Evolutionary conservation across 2,113 vertebrate species (phyloP).

Genomic region (Colinus virginianus): DNA sequence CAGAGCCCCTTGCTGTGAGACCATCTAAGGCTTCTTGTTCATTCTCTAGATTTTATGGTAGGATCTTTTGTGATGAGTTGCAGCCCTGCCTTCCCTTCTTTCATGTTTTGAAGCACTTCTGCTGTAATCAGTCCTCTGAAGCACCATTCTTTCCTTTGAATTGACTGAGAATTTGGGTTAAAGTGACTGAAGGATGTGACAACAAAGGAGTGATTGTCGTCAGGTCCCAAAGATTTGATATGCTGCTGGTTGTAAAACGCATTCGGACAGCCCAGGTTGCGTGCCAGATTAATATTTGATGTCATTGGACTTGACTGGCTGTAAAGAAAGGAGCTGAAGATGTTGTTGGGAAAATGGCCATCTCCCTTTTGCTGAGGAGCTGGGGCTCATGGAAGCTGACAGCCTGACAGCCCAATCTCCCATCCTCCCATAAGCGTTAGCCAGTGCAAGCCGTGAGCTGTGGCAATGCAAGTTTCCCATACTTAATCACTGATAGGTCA

Average conservation of each 20-base stretch:
- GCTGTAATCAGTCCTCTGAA: constrained; percentile 35
- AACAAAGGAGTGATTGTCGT: constrained; percentile 43
- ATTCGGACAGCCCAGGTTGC: constrained; percentile 21
- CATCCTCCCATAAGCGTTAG: neutral
- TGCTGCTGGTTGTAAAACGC: constrained; percentile 43
- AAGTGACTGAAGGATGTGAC: constrained; percentile 53
- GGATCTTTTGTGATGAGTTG: neutral
- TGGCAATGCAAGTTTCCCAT: neutral
- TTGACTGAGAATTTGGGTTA: constrained; percentile 48
- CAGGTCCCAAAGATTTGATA: constrained; percentile 47
- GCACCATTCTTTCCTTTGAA: neutral
- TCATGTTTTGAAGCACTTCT: neutral
- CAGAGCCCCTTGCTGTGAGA: neutral
- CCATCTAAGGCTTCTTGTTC: neutral
- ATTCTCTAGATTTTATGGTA: neutral
- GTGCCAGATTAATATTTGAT: constrained; percentile 57
- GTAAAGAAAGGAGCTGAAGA: constrained; percentile 25
- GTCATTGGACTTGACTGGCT: constrained; percentile 63
- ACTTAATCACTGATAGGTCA: neutral
- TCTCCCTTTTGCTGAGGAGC: neutral
- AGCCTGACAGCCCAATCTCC: constrained; percentile 2
- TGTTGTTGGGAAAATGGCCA: constrained; percentile 42
- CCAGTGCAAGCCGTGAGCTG: neutral
- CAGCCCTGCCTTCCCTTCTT: neutral
- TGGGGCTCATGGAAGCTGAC: constrained; percentile 40